These are phyloP conservation scores for Pteronotus mesoamericanus DNA, from an alignment of 2,797 vertebrate genomes.

Conservation along the genomic window DNA sequence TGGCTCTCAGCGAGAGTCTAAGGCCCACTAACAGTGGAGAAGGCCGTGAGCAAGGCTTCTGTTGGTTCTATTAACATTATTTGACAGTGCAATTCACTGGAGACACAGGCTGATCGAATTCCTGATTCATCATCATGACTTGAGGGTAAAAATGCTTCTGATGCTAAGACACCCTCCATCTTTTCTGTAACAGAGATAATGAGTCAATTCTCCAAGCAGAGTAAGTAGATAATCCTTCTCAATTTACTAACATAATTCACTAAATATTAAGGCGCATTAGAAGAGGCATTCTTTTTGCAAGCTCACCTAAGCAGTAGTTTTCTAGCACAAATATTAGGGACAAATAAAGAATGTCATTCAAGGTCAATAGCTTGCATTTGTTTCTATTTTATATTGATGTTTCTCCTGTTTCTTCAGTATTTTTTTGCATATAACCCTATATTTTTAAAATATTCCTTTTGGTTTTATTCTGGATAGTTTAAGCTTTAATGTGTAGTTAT, in stretches of 20 bases:
- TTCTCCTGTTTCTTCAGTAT: neutral
- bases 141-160: slow-evolving; percentile 60
- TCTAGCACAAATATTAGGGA: slow-evolving; percentile 14
- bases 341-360: slow-evolving; percentile 35
- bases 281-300: slow-evolving; percentile 47
- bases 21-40: neutral
- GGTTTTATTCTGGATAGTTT: neutral
- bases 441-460: neutral
- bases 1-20: neutral
- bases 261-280: slow-evolving; percentile 51
- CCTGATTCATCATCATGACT: slow-evolving; percentile 57
- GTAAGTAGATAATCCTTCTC: slow-evolving; percentile 70
- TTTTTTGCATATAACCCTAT: neutral
- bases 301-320: slow-evolving; percentile 9
- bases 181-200: slow-evolving; percentile 60
- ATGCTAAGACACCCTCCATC: slow-evolving; percentile 5
- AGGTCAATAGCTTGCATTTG: neutral
- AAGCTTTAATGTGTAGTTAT: neutral
- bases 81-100: slow-evolving; percentile 63
- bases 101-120: slow-evolving; percentile 57
- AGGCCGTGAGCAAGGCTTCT: neutral
- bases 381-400: neutral
- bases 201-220: slow-evolving; percentile 59
- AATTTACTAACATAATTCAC: slow-evolving; percentile 60
- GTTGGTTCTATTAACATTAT: slow-evolving; percentile 51